Conservation (phyloP, 2,113 vertebrate species). For the Aplodontia rufa region DNA sequence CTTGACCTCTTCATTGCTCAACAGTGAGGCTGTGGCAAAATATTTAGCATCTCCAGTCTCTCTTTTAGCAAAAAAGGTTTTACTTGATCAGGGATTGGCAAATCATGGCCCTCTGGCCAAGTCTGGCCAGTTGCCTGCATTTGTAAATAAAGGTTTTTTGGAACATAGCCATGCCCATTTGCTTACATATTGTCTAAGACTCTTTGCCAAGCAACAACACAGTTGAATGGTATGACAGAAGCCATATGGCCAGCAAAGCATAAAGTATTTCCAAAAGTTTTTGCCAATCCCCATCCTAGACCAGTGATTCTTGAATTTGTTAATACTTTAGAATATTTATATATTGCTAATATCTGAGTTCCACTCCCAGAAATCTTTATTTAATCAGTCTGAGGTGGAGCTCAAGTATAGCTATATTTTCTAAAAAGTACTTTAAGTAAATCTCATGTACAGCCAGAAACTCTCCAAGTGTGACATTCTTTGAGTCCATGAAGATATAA, state of each 20-base stretch:
- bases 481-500: background rate
- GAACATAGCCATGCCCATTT: background rate
- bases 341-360: background rate
- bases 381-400: background rate
- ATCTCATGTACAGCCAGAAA: background rate
- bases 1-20: background rate
- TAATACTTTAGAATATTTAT: background rate
- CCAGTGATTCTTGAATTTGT: background rate
- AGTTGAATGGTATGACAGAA: background rate
- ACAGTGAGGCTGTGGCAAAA: background rate
- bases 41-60: background rate
- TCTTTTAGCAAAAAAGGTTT: background rate
- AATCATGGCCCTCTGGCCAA: background rate
- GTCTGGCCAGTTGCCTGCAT: background rate
- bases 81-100: background rate
- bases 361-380: background rate
- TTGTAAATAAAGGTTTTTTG: constrained; percentile 14
- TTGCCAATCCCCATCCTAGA: background rate
- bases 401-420: background rate
- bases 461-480: constrained; percentile 13
- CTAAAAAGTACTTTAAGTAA: background rate
- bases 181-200: background rate
- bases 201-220: background rate
- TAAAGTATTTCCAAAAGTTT: constrained; percentile 17
- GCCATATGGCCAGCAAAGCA: background rate